These are phyloP conservation scores for Hafferia zeledoni DNA, from an alignment of 2,797 vertebrate species.

Conservation along the genomic window DNA sequence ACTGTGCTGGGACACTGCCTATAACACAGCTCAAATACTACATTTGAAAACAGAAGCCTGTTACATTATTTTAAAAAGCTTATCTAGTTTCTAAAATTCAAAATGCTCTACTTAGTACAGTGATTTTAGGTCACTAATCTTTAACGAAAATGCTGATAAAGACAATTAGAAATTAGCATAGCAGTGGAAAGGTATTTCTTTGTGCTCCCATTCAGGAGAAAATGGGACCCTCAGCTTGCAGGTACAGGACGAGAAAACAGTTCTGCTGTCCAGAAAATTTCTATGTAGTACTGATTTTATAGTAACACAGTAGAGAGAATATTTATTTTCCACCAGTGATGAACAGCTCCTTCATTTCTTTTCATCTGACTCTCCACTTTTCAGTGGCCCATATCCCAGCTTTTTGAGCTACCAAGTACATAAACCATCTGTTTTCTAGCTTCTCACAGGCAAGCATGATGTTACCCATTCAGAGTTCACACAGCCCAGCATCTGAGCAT, in stretches of 20 bases:
- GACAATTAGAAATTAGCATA: background rate
- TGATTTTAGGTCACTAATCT: background rate
- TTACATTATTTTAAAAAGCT: background rate
- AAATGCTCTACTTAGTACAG: background rate
- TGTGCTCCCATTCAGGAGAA: background rate
- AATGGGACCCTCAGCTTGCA: background rate
- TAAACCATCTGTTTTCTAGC: background rate
- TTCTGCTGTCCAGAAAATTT: background rate
- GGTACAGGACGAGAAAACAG: background rate
- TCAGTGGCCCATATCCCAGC: background rate
- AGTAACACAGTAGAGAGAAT: background rate
- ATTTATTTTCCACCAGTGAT: background rate
- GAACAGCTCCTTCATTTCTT: background rate
- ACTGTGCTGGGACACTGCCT: background rate
- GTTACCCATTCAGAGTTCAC: background rate
- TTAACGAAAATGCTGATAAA: conserved; percentile 1
- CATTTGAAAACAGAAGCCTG: background rate
- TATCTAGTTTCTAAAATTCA: conserved; percentile 3
- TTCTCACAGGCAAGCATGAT: background rate
- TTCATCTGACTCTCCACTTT: background rate
- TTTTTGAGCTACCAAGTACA: background rate
- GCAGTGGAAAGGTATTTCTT: background rate
- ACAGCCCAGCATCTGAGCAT: background rate
- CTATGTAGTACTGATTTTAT: background rate
- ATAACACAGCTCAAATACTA: background rate